These are phyloP conservation scores for Brachypalpus laphriformis DNA, from an alignment of 2,888 invertebrate species.

Conservation along the genomic window DNA sequence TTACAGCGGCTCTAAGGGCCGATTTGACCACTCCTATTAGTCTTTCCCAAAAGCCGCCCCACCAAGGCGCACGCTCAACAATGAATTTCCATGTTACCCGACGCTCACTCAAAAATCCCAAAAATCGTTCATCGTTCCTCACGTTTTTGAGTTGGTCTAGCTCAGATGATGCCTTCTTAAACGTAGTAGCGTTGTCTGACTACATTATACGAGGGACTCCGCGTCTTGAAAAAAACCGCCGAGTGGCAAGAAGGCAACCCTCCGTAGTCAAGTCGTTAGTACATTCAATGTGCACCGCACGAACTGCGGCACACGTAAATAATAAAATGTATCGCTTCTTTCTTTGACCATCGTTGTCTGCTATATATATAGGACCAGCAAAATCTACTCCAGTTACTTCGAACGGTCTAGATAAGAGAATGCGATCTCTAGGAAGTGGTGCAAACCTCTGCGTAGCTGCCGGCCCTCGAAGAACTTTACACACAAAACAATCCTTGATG, in stretches of 20 bases:
- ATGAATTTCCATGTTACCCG: slow-evolving; percentile 1
- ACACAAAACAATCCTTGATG: slow-evolving; percentile 24
- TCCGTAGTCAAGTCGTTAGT: slow-evolving; percentile 8
- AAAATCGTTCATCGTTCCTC: background rate
- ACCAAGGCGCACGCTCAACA: slow-evolving; percentile 3
- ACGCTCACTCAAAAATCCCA: background rate
- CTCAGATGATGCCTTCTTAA: background rate
- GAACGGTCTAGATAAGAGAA: background rate
- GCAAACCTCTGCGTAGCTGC: background rate
- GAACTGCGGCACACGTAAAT: slow-evolving; percentile 14
- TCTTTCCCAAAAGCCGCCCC: slow-evolving; percentile 12
- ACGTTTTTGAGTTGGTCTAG: background rate
- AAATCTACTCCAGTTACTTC: background rate
- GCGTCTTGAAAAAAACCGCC: slow-evolving; percentile 1
- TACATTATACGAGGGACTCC: background rate
- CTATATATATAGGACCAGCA: slow-evolving; percentile 1
- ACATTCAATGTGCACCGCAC: background rate
- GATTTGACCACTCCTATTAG: background rate
- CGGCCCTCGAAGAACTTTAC: background rate
- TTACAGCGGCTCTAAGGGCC: slow-evolving; percentile 1
- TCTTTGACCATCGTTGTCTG: background rate
- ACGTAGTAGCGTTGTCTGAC: background rate
- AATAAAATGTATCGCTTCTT: slow-evolving; percentile 1
- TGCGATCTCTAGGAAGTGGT: background rate
- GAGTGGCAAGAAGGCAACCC: background rate